Base-by-base conservation (phyloP, 2,113 vertebrate genomes). In the Pseudopipra pipra region DNA sequence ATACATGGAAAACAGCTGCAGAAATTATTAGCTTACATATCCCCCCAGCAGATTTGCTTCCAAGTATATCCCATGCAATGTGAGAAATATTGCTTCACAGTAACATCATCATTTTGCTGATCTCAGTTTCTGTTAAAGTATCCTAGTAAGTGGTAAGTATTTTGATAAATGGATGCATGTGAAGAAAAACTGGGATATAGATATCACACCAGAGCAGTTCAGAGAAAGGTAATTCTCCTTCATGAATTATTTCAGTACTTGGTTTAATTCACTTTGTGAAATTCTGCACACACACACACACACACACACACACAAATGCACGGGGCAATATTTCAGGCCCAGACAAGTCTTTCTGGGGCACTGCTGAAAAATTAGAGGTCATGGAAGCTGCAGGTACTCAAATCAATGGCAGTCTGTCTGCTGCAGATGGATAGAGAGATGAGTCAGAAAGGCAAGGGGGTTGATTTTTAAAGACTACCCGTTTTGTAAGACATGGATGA, bases 71-170 rank as follows among this genome's bases (percentile, higher is more conserved):
- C 72, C 21, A 33, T 77, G 58, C 52, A 59, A 56, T 79, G 30
- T 33, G 58, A 96, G 66, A 72, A 83, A 55, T 54, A 78, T n/a
- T 92, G 71, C 85, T 97, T 52, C 72, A 43, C 89, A 92, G 84
- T 59, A 95, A 93, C 58, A 51, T 18, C 18, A 41, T 14, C 33
- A 93, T 97, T 96, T 86, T 97, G 94, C 86, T 97, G 84, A 97
- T 94, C 95, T 85, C 90, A 95, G 76, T 84, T 95, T 91, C 73
- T 92, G 52, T 86, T 80, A 65, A 59, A 62, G 70, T 59, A 80
- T 77, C 72, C 30, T 77, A 77, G 41, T 78, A 92, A 77, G 43
- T 31, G 81, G 51, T 35, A 84, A 71, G 58, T 89, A 49, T 51
- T 87, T 80, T 78, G 61, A 92, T 84, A 80, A 76, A 85, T 89